Evolutionary conservation across 2,113 vertebrate genomes (phyloP).

Genomic region (Cnemophilus loriae): DNA sequence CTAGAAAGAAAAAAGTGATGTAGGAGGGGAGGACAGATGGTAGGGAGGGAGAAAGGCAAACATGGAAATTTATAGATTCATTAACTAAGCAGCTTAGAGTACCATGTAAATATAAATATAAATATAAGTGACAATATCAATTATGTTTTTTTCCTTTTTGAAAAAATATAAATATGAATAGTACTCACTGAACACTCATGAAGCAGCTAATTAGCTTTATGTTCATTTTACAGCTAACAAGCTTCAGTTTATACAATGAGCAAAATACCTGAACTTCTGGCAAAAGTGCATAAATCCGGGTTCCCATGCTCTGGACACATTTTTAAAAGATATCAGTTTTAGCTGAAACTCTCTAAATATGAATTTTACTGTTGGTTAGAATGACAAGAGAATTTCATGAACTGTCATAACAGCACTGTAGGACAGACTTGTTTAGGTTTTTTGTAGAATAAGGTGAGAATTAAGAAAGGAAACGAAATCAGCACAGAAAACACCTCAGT

Average conservation of each 20-base stretch:
- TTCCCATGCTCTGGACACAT: not conserved
- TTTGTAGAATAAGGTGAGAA: not conserved
- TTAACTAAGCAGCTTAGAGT: not conserved
- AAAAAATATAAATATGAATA: not conserved
- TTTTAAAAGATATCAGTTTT: not conserved
- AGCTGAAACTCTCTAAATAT: not conserved
- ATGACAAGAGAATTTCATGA: not conserved
- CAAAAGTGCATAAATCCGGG: not conserved
- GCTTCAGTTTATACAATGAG: not conserved
- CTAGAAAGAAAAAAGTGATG: not conserved
- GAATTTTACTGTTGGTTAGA: not conserved
- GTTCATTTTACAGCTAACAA: not conserved
- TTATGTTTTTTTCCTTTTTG: not conserved
- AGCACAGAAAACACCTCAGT: not conserved
- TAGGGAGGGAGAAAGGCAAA: not conserved
- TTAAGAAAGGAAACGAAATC: not conserved
- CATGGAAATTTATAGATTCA: not conserved
- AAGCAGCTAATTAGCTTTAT: not conserved
- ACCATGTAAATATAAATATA: not conserved
- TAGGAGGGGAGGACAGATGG: not conserved
- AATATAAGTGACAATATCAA: not conserved
- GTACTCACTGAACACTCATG: not conserved
- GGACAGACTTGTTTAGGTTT: not conserved
- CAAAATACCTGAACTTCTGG: not conserved
- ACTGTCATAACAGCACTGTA: not conserved